These are phyloP conservation scores for Tipula unca DNA, from an alignment of 2,888 invertebrate species.

Conservation along the genomic window DNA sequence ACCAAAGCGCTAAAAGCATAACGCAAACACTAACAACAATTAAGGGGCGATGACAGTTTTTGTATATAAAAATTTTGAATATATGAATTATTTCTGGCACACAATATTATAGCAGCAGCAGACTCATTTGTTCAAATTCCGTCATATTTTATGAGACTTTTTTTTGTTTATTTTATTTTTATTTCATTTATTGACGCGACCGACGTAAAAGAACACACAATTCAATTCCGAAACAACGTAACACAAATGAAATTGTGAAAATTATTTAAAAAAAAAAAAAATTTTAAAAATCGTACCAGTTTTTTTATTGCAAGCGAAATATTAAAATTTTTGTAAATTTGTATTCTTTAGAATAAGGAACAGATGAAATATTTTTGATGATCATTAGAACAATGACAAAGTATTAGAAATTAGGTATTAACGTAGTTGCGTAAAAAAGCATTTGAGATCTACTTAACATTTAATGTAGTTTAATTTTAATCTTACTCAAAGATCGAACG, in stretches of 20 bases:
- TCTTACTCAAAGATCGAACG: too few species aligned
- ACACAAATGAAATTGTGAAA: background rate
- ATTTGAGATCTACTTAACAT: too few species aligned
- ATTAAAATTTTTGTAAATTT: too few species aligned
- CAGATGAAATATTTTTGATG: too few species aligned
- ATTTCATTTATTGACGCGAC: background rate
- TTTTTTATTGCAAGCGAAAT: too few species aligned
- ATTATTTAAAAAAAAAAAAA: too few species aligned
- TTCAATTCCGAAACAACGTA: background rate
- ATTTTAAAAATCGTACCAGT: too few species aligned
- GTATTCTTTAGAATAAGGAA: too few species aligned
- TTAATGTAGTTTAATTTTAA: too few species aligned
- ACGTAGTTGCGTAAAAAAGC: too few species aligned
- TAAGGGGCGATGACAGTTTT: background rate
- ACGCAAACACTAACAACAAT: background rate
- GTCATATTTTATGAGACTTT: background rate
- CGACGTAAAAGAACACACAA: background rate
- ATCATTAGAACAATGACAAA: too few species aligned
- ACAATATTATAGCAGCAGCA: background rate
- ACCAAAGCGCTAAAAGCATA: background rate
- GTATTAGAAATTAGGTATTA: too few species aligned
- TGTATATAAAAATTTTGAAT: background rate
- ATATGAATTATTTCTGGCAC: background rate
- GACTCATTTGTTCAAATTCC: background rate
- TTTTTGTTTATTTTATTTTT: background rate